These are phyloP conservation scores for Psylliodes chrysocephalus DNA, from an alignment of 2,888 invertebrate species.

Conservation along the genomic window DNA sequence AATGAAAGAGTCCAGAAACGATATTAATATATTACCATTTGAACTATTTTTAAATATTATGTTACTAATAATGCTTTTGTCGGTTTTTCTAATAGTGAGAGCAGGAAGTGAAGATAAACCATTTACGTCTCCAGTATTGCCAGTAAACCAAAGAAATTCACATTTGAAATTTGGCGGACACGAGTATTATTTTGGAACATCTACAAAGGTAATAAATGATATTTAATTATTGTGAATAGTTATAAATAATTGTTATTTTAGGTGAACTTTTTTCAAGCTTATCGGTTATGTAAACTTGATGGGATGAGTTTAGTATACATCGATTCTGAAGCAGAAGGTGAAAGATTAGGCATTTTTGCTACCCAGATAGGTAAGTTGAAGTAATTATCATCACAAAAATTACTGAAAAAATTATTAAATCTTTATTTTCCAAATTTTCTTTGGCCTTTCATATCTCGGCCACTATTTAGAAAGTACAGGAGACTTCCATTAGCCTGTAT, in stretches of 20 bases:
- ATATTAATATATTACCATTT: too few species aligned
- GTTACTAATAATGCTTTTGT: too few species aligned
- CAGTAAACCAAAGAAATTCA: not conserved
- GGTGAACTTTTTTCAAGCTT: slow-evolving; percentile 12
- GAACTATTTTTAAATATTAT: too few species aligned
- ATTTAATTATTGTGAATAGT: not conserved
- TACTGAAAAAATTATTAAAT: too few species aligned
- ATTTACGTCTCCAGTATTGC: not conserved
- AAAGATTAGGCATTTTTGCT: slow-evolving; percentile 4
- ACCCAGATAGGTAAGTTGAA: not conserved
- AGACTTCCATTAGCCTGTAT: too few species aligned
- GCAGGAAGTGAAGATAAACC: not conserved
- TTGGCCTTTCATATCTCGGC: too few species aligned
- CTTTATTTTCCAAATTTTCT: too few species aligned
- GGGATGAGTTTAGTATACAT: not conserved
- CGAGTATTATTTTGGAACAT: slow-evolving; percentile 1
- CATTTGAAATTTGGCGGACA: not conserved
- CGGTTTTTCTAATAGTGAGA: not conserved
- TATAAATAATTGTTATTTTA: not conserved
- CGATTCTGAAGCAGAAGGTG: not conserved
- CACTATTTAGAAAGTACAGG: too few species aligned
- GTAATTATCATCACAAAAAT: too few species aligned
- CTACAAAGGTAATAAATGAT: not conserved
- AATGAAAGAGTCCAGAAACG: too few species aligned
- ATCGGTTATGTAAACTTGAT: not conserved